Evolutionary conservation across 1,140 invertebrate species (phyloP).

Genomic region (Coenobita brevimanus): DNA sequence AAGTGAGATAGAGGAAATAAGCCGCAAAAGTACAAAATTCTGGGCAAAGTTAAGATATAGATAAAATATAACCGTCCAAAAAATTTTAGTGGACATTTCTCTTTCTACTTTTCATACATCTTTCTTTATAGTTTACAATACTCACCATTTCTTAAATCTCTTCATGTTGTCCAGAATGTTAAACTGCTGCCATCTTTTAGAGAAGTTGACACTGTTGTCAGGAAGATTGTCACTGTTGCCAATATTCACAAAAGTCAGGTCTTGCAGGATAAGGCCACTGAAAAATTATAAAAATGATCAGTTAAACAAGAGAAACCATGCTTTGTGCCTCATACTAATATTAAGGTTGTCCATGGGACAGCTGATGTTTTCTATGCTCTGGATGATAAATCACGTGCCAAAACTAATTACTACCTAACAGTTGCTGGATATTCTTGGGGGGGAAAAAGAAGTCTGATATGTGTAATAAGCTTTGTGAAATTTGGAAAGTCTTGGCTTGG

Average conservation of each 20-base stretch:
- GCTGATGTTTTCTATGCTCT: slow-evolving; percentile 68
- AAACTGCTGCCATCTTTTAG: slow-evolving; percentile 98
- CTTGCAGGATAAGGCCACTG: slow-evolving; percentile 97
- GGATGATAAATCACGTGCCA: too few species aligned
- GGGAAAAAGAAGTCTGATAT: too few species aligned
- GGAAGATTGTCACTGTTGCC: slow-evolving; percentile 93
- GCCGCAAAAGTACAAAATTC: too few species aligned
- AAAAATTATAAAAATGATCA: slow-evolving; percentile 72
- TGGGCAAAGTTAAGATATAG: too few species aligned
- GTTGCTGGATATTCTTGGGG: too few species aligned
- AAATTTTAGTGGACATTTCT: slow-evolving; percentile 19
- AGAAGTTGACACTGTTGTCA: slow-evolving; percentile 94
- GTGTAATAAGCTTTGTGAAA: too few species aligned
- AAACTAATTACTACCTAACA: too few species aligned
- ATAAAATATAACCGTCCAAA: too few species aligned
- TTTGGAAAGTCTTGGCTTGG: too few species aligned
- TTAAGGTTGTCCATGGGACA: too few species aligned
- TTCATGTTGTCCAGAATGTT: slow-evolving; percentile 98
- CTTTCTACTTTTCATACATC: neutral
- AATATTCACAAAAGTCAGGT: slow-evolving; percentile 98
- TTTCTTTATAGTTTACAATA: slow-evolving; percentile 63
- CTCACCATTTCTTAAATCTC: slow-evolving; percentile 94
- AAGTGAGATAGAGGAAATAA: too few species aligned
- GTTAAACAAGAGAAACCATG: neutral
- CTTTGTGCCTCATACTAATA: neutral